These are phyloP conservation scores for Synergus laeviventris DNA, from an alignment of 2,888 invertebrate species.

Conservation along the genomic window DNA sequence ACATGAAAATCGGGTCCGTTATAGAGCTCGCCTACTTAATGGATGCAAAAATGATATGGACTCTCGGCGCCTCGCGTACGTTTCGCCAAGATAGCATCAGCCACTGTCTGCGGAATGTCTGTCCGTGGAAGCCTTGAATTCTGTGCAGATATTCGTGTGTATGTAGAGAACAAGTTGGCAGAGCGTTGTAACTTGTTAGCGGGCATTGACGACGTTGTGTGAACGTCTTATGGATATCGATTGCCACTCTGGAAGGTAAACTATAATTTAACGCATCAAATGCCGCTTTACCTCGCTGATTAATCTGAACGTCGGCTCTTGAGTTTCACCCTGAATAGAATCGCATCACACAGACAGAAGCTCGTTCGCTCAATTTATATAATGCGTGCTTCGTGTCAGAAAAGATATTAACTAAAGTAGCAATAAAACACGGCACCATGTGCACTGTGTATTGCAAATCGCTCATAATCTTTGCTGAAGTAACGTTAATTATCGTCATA, in stretches of 20 bases:
- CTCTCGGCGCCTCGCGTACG: conserved; percentile 34
- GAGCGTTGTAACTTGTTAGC: conserved; percentile 31
- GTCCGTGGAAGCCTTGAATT: conserved; percentile 34
- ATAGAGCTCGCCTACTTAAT: conserved; percentile 33
- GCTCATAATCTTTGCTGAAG: conserved; percentile 23
- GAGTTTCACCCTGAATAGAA: conserved; percentile 28
- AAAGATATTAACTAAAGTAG: conserved; percentile 27
- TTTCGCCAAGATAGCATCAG: conserved; percentile 37
- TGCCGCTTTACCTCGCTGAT: conserved; percentile 22
- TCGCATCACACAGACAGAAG: conserved; percentile 26
- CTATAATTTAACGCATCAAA: conserved; percentile 41
- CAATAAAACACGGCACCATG: conserved; percentile 27
- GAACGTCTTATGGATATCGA: conserved; percentile 40
- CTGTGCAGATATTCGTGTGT: conserved; percentile 22
- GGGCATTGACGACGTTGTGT: conserved; percentile 32
- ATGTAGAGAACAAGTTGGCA: conserved; percentile 30
- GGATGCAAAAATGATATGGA: conserved; percentile 33
- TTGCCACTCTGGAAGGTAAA: conserved; percentile 34
- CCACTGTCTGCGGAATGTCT: conserved; percentile 39
- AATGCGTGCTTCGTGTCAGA: conserved; percentile 7
- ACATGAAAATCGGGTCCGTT: conserved; percentile 35
- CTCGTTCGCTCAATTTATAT: conserved; percentile 19
- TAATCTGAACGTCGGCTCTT: conserved; percentile 19
- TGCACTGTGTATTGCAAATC: not conserved
- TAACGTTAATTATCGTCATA: conserved; percentile 22